These are phyloP conservation scores for Tigriopus californicus DNA, from an alignment of 2,888 invertebrate genomes.

Conservation along the genomic window DNA sequence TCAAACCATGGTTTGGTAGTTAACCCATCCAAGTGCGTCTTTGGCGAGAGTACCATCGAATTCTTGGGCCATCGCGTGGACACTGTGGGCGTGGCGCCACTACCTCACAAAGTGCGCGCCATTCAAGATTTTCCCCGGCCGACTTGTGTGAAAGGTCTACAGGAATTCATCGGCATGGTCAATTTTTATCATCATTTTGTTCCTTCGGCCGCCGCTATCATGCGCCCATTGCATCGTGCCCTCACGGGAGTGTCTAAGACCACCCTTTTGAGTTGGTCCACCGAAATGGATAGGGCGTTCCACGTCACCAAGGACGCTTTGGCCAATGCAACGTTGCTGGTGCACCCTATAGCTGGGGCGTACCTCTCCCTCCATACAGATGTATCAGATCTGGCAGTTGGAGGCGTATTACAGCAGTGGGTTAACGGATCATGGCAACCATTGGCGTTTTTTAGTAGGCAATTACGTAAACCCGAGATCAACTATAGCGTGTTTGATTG, in stretches of 20 bases:
- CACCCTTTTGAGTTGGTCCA: too few relatives aligned
- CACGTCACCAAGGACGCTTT: background rate
- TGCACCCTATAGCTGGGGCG: background rate
- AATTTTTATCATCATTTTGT: background rate
- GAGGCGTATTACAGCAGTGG: background rate
- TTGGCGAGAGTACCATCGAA: background rate
- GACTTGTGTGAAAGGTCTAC: background rate
- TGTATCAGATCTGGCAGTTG: background rate
- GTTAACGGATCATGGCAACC: background rate
- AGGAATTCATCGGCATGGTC: background rate
- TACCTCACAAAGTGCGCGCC: too few relatives aligned
- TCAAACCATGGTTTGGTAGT: background rate
- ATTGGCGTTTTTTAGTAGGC: background rate
- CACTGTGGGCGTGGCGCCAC: too few relatives aligned
- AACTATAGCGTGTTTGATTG: conserved; percentile 12
- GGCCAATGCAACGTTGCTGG: background rate
- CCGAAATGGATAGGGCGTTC: too few relatives aligned
- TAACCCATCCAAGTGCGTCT: background rate
- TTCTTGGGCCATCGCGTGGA: background rate
- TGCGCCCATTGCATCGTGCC: background rate
- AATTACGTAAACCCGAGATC: background rate
- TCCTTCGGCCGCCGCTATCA: background rate
- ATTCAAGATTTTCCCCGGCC: too few relatives aligned
- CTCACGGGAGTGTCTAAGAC: background rate
- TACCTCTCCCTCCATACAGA: background rate